phyloP scores from a whole-genome alignment of 2,888 invertebrate species.

The Drosophila anomalata region DNA sequence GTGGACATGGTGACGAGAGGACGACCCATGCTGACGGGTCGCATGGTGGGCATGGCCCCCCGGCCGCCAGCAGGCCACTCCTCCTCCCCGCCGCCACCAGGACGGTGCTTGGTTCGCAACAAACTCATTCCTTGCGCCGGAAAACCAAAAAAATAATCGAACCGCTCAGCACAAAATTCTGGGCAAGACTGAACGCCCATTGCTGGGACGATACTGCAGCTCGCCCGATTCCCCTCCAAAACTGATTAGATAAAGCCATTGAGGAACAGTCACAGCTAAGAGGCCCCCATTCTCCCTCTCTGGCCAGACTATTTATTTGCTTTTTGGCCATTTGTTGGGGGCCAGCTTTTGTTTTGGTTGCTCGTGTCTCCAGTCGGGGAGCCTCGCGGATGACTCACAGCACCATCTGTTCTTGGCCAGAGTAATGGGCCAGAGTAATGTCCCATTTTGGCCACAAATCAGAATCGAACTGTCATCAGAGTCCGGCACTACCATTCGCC shows the following conservation, averaged over 20 bases:
- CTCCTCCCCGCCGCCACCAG: constrained; percentile 36
- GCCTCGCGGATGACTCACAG: not conserved
- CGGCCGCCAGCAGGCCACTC: constrained; percentile 1
- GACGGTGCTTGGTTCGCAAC: constrained; percentile 55
- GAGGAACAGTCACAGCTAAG: constrained; percentile 24
- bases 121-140: constrained; percentile 57
- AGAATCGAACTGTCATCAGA: not conserved
- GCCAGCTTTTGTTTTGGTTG: constrained; percentile 41
- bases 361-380: constrained; percentile 1
- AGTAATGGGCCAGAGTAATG: not conserved
- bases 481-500: too few species aligned
- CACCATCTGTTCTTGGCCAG: not conserved
- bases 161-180: constrained; percentile 18
- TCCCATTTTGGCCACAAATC: not conserved
- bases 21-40: constrained; percentile 66
- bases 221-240: constrained; percentile 7
- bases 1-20: constrained; percentile 71
- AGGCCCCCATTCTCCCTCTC: not conserved
- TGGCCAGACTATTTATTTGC: not conserved
- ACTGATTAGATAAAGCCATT: constrained; percentile 63
- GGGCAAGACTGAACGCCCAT: constrained; percentile 40
- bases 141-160: constrained; percentile 15
- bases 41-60: constrained; percentile 62
- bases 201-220: constrained; percentile 11
- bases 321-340: constrained; percentile 46